Evolutionary conservation across 1,140 invertebrate genomes (phyloP).

Genomic region (Notospermus geniculatus): DNA sequence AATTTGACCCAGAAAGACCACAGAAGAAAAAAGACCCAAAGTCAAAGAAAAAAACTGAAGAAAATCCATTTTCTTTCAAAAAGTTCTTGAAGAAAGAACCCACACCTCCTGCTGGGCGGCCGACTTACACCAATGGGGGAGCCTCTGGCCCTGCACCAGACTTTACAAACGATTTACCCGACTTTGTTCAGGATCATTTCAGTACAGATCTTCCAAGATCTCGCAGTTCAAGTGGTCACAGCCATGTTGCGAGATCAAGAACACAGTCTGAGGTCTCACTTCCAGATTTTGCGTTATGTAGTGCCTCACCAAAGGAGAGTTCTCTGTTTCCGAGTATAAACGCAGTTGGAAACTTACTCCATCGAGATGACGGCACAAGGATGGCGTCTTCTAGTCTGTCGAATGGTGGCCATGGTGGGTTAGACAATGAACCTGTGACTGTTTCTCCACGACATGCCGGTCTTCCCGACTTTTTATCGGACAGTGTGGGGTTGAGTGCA

Average conservation of each 20-base stretch:
- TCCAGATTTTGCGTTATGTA: conserved; percentile 33
- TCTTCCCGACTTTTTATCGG: conserved; percentile 45
- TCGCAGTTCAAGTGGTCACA: conserved; percentile 1
- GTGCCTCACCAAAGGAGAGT: neutral
- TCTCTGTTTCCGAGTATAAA: neutral
- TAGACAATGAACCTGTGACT: conserved; percentile 10
- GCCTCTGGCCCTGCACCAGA: conserved; percentile 27
- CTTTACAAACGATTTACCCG: conserved; percentile 41
- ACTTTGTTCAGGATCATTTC: conserved; percentile 49
- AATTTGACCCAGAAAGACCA: too few species aligned
- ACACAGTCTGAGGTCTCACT: conserved; percentile 19
- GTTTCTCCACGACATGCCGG: conserved; percentile 9
- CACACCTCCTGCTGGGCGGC: neutral
- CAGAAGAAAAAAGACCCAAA: neutral
- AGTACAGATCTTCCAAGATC: conserved; percentile 14
- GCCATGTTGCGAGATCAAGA: conserved; percentile 22
- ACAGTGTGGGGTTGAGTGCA: conserved; percentile 25
- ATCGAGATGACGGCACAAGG: neutral
- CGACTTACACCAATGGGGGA: conserved; percentile 7
- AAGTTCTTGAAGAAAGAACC: conserved; percentile 37
- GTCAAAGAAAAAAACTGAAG: conserved; percentile 8
- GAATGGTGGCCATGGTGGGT: neutral
- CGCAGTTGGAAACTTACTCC: neutral
- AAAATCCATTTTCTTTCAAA: conserved; percentile 52
- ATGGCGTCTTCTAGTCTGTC: neutral